Conservation (phyloP, 35 echinoderm and acorn worm genomes). For the Lytechinus variegatus region DNA sequence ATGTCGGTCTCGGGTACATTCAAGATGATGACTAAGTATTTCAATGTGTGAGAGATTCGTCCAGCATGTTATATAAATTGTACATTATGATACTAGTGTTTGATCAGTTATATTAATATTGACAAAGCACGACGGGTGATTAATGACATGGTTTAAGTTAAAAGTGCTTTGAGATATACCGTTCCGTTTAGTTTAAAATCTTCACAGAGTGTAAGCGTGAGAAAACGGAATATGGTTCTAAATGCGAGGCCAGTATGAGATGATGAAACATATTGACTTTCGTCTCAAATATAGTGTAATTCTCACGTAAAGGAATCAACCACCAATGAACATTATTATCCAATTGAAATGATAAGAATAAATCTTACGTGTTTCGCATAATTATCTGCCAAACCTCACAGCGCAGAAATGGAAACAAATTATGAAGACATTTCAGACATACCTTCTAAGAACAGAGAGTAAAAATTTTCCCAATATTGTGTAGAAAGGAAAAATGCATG, state of each 20-base stretch:
- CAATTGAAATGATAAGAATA: too few species aligned
- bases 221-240: neutral
- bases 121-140: neutral
- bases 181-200: neutral
- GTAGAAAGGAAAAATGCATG: too few species aligned
- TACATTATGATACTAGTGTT: neutral
- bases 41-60: neutral
- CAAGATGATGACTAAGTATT: neutral
- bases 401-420: too few species aligned
- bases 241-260: neutral
- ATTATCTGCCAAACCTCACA: too few species aligned
- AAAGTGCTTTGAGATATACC: neutral
- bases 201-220: neutral
- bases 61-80: neutral
- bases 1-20: neutral
- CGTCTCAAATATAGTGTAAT: too few species aligned
- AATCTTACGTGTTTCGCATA: too few species aligned
- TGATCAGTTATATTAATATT: neutral
- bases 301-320: too few species aligned
- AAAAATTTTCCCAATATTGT: too few species aligned
- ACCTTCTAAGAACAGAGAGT: too few species aligned
- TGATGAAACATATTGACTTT: neutral
- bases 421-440: too few species aligned
- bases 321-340: too few species aligned
- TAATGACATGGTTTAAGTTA: too few species aligned